phyloP scores from a whole-genome alignment of 2,888 invertebrate genomes.

The Cephus nigrinus region DNA sequence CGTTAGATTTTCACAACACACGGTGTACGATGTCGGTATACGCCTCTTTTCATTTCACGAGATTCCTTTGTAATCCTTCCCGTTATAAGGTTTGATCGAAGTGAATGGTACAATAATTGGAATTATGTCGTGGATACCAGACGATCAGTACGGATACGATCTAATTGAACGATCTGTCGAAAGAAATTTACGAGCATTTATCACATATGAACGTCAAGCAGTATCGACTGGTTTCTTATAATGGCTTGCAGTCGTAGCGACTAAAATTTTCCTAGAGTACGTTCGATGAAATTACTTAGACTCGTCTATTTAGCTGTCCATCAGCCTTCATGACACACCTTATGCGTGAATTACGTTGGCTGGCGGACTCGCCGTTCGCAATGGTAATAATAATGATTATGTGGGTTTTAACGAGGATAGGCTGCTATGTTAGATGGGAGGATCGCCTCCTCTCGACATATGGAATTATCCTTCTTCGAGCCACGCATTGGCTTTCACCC shows the following conservation, averaged over 20 bases:
- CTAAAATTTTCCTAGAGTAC: neutral
- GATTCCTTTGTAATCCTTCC: neutral
- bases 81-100: too few relatives aligned
- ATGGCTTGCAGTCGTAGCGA: neutral
- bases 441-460: neutral
- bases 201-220: neutral
- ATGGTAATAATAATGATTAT: conserved; percentile 26
- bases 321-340: conserved; percentile 16
- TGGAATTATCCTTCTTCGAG: neutral
- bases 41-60: neutral
- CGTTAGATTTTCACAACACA: neutral
- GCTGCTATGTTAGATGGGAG: conserved; percentile 16
- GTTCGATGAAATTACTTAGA: neutral
- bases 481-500: conserved; percentile 18
- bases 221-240: neutral
- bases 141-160: neutral
- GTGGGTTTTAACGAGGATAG: conserved; percentile 22
- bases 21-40: neutral
- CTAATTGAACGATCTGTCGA: neutral
- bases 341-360: conserved; percentile 21
- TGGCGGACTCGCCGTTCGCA: conserved; percentile 15
- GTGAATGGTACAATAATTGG: neutral
- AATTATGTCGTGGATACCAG: neutral
- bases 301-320: neutral
- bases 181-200: neutral